Evolutionary conservation across 2,797 vertebrate genomes (phyloP).

Genomic region (Erithacus rubecula): DNA sequence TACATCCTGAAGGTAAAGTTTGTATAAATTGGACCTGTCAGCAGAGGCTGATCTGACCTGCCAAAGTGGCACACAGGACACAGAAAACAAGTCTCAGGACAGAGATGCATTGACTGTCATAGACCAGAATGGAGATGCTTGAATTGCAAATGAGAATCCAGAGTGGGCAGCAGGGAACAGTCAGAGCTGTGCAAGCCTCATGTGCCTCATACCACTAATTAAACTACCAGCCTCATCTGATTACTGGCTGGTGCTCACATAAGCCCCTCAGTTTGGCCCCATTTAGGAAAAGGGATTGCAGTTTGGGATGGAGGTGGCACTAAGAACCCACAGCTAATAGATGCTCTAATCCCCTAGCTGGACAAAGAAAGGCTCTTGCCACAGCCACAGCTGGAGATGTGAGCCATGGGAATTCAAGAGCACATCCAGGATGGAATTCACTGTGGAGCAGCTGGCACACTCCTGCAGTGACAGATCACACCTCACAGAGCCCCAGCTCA

Average conservation of each 20-base stretch:
- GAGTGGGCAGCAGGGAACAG: background rate
- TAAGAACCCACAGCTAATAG: background rate
- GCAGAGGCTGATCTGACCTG: background rate
- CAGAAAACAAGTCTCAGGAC: background rate
- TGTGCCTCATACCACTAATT: background rate
- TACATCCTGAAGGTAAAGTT: background rate
- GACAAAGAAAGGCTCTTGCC: background rate
- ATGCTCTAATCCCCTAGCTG: background rate
- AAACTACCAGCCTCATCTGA: background rate
- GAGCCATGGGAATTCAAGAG: background rate
- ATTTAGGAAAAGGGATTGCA: background rate
- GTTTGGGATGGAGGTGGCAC: background rate
- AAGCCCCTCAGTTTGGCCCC: background rate
- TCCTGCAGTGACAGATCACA: background rate
- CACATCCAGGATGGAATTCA: background rate
- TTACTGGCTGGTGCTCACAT: background rate
- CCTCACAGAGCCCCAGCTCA: rapidly evolving
- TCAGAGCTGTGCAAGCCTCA: background rate
- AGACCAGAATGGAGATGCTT: background rate
- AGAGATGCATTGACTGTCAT: background rate
- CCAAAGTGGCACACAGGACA: background rate
- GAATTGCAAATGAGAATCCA: slow-evolving; percentile 15
- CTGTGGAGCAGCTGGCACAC: rapidly evolving
- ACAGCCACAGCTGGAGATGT: background rate
- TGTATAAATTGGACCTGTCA: background rate